A percentile compares a stretch with the other conserved stretches of the same genome.
Conservation (phyloP, 2,888 invertebrate genomes). For the Nudaria mundana region DNA sequence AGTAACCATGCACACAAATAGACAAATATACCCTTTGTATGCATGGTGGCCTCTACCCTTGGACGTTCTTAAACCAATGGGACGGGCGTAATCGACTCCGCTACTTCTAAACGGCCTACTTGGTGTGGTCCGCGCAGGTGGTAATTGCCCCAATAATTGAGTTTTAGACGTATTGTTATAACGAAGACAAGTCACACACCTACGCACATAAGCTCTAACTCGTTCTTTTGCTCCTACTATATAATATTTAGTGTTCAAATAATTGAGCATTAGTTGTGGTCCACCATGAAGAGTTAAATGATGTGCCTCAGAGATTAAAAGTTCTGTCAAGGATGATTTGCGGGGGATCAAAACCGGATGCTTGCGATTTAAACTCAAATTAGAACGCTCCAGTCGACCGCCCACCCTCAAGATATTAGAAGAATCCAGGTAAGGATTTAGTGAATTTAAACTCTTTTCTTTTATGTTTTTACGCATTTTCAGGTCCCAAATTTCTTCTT, state of each 20-base stretch:
- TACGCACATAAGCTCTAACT: too few relatives aligned
- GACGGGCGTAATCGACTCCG: background rate
- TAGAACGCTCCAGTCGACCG: background rate
- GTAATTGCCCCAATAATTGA: too few relatives aligned
- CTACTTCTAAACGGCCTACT: background rate
- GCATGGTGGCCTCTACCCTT: too few relatives aligned
- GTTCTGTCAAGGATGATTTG: too few relatives aligned
- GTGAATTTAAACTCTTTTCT: background rate
- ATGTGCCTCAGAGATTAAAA: too few relatives aligned
- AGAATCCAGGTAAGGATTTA: background rate
- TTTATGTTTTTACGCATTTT: background rate
- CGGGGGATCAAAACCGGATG: background rate
- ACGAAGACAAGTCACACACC: too few relatives aligned
- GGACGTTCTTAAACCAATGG: too few relatives aligned
- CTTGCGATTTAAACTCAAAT: background rate
- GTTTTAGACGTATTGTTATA: too few relatives aligned
- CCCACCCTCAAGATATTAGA: background rate
- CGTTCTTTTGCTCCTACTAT: background rate
- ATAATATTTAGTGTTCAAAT: background rate
- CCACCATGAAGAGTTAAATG: too few relatives aligned
- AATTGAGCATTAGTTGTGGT: too few relatives aligned
- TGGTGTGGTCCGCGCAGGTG: background rate
- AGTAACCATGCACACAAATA: too few relatives aligned
- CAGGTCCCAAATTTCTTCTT: background rate
- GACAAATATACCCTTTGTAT: too few relatives aligned